Base-by-base conservation (phyloP, 2,888 invertebrate genomes). In the Euclidia mi region DNA sequence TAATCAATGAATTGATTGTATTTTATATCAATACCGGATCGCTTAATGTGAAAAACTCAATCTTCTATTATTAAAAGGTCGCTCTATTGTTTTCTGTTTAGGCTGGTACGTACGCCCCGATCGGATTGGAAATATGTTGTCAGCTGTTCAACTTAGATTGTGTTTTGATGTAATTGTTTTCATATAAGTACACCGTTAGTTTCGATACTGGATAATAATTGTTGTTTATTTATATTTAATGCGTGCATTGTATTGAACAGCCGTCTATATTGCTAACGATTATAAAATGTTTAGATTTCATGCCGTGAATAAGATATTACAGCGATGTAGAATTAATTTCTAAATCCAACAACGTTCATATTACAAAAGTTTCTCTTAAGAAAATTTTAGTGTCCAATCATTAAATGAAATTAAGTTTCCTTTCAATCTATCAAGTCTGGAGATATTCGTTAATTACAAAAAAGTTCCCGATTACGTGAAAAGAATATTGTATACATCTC, bases 1-100 rank as follows among this genome's bases (percentile, higher is more conserved):
- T 25, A 3, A 25, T 25, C n/a, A n/a, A n/a, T n/a, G n/a, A n/a
- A 25, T 1, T 25, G 7, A 3, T 3, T 25, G 20, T n/a, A 25
- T 25, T 2, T 7, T 0, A 1, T 40, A 18, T 25, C 11, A 25
- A 40, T 17, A 10, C 12, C 3, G 15, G 6, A 6, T 32, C 14
- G 34, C 20, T 32, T 32, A 41, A 14, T 15, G 14, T 14, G 15
- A 49, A 32, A 40, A 32, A 25, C 11, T 4, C 29, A 17, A 52
- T 50, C 58, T 53, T 73, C 49, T 65, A 67, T 65, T 67, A 65
- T 67, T 58, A 34, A 75, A 68, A 65, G 59, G 56, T 61, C 47
- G 49, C 4, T 52, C 43, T 46, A 60, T 75, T 68, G 62, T 71
- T 75, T 75, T 65, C 42, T 45, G 46, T 65, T 62, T 46, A 67